Conservation (phyloP, 2,888 invertebrate genomes). For the Pemphredon lugubris region DNA sequence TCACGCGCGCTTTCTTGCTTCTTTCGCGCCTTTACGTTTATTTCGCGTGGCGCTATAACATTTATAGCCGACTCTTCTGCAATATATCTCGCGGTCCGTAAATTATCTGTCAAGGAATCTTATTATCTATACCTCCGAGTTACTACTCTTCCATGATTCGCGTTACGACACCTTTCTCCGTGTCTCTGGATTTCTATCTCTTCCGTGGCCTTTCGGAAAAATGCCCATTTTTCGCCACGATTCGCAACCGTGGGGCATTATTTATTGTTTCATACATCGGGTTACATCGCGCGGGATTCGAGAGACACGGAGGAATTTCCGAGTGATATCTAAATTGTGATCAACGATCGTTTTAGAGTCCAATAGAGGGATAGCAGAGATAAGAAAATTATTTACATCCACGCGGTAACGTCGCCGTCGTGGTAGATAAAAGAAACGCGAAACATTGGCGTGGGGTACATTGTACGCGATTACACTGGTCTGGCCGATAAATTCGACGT, state of each 20-base stretch:
- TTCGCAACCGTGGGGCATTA: constrained; percentile 16
- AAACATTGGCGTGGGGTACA: neutral
- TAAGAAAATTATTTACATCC: constrained; percentile 46
- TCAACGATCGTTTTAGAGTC: constrained; percentile 29
- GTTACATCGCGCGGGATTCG: constrained; percentile 10
- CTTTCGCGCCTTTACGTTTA: neutral
- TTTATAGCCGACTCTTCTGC: too few species aligned
- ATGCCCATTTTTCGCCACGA: constrained; percentile 9
- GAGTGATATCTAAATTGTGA: constrained; percentile 51
- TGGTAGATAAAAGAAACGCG: constrained; percentile 12
- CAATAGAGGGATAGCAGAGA: constrained; percentile 34
- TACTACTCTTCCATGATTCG: neutral
- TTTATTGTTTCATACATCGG: constrained; percentile 35
- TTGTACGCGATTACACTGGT: constrained; percentile 21
- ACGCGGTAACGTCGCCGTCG: constrained; percentile 3
- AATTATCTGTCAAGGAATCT: neutral
- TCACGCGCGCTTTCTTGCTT: constrained; percentile 23
- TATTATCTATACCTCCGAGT: neutral
- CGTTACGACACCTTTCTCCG: neutral
- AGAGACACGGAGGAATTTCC: constrained; percentile 34
- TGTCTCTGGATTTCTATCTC: too few species aligned
- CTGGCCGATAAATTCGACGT: constrained; percentile 22
- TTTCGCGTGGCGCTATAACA: neutral
- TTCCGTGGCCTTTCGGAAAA: too few species aligned
- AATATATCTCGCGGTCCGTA: too few species aligned